phyloP scores from a whole-genome alignment of 2,113 vertebrate species.

The Pangasianodon gigas region DNA sequence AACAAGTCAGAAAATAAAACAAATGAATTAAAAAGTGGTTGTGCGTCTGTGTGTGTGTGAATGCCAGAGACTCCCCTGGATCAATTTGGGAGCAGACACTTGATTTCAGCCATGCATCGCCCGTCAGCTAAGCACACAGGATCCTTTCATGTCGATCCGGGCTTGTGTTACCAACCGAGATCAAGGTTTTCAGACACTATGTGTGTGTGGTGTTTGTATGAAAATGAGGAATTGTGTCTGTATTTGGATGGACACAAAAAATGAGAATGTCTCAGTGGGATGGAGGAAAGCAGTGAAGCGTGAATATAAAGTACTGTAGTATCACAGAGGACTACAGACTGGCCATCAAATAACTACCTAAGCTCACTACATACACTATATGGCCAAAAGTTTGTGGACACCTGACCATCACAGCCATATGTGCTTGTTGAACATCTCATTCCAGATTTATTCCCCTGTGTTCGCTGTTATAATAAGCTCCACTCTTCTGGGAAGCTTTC shows the following conservation, averaged over 20 bases:
- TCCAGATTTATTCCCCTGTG: background rate
- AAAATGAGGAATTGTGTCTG: slow-evolving; percentile 26
- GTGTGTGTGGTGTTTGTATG: slow-evolving; percentile 36
- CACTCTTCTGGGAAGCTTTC: background rate
- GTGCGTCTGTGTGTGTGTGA: background rate
- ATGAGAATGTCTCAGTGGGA: slow-evolving; percentile 53
- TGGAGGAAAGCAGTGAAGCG: slow-evolving; percentile 40
- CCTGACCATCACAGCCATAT: background rate
- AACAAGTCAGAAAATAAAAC: background rate
- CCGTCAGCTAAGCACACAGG: slow-evolving; percentile 45
- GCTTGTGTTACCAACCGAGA: slow-evolving; percentile 46
- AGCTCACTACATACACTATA: background rate
- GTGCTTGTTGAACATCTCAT: background rate
- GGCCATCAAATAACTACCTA: background rate
- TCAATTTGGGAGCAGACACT: slow-evolving; percentile 47
- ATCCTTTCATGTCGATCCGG: slow-evolving; percentile 39
- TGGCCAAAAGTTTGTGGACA: background rate
- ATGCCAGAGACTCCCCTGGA: slow-evolving; percentile 25
- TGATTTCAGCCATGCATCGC: slow-evolving; percentile 50
- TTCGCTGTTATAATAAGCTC: background rate
- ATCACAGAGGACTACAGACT: background rate
- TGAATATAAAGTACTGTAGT: slow-evolving; percentile 26
- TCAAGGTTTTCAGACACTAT: slow-evolving; percentile 51
- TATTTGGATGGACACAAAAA: slow-evolving; percentile 56
- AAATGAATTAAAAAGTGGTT: background rate